Base-by-base conservation (phyloP, 2,113 vertebrate species). In the Corythornis vintsioides region DNA sequence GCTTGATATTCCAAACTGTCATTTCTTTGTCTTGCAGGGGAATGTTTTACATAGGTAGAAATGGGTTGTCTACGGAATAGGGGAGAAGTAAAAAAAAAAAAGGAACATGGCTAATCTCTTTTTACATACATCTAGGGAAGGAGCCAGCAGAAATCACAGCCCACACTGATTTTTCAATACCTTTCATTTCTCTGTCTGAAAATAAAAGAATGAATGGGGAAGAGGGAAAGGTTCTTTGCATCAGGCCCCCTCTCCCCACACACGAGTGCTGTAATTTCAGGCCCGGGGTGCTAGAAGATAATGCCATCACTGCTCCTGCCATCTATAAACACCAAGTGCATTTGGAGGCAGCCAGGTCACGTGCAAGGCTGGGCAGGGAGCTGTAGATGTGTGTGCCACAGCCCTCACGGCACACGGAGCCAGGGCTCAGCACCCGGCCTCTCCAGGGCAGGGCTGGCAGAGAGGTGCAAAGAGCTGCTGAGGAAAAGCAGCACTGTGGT, bases 281-380 rank as follows among this genome's bases (percentile, higher is more conserved):
- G 47, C 33, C 57, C 28, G 22, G 70, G 83, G 57, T 13, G 50
- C 84, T 94, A 0, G 10, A 73, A 91, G 92, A 92, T 92, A 95
- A 92, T 89, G 87, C 66, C 85, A 91, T 89, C 72, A 16, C 64
- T 65, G 72, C 91, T 90, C 72, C 43, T 91, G 78, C 65, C 59
- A 65, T 88, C 93, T 93, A 96, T 95, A 95, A 95, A 95, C 93
- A 95, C 87, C 71, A 73, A 74, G 82, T 64, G 92, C 56, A 74
- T 76, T 87, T 43, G 72, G 67, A 95, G 90, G 69, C 74, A 77
- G 84, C 67, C 1, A 17, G 89, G 78, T 95, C 94, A 96, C 82
- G 21, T 93, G 95, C 83, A 89, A 86, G 88, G 87, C 90, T 82
- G 86, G 86, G 79, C 91, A 76, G 83, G 2, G 7, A 85, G 35